Percentiles rank a stretch among this genome's conserved stretches.
phyloP scores from a whole-genome alignment of 2,797 vertebrate species.

The Myotis planiceps region DNA sequence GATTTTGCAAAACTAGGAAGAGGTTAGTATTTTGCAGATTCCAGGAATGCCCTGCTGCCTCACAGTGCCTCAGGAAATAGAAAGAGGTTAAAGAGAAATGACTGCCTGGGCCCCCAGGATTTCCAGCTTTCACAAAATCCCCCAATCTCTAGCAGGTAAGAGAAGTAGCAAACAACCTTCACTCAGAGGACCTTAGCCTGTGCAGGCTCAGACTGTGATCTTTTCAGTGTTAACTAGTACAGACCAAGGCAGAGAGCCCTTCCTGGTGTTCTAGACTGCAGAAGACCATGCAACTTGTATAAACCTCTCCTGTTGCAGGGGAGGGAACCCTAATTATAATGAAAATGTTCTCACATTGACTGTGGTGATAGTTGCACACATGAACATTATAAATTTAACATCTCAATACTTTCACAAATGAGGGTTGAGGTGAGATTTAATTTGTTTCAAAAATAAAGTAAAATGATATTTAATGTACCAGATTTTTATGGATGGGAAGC shows the following conservation, averaged over 20 bases:
- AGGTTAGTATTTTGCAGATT: background rate
- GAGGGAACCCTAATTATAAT: background rate
- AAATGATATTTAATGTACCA: background rate
- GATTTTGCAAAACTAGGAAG: background rate
- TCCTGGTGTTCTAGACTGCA: background rate
- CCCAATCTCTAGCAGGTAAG: background rate
- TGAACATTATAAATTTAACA: background rate
- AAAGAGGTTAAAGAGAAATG: background rate
- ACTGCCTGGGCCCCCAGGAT: background rate
- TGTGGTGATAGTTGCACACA: background rate
- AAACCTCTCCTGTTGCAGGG: background rate
- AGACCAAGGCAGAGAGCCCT: background rate
- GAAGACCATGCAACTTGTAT: background rate
- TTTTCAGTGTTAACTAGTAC: background rate
- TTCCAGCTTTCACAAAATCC: background rate
- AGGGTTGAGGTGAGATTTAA: background rate
- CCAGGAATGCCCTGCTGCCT: background rate
- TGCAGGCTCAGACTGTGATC: background rate
- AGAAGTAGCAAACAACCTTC: background rate
- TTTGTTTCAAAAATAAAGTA: conserved; percentile 19
- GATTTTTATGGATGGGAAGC: conserved; percentile 24
- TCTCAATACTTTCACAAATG: background rate
- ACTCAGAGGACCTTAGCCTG: background rate
- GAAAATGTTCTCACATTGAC: background rate
- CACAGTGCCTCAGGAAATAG: background rate